These are phyloP conservation scores for Crematogaster levior DNA, from an alignment of 2,888 invertebrate genomes.

Conservation along the genomic window DNA sequence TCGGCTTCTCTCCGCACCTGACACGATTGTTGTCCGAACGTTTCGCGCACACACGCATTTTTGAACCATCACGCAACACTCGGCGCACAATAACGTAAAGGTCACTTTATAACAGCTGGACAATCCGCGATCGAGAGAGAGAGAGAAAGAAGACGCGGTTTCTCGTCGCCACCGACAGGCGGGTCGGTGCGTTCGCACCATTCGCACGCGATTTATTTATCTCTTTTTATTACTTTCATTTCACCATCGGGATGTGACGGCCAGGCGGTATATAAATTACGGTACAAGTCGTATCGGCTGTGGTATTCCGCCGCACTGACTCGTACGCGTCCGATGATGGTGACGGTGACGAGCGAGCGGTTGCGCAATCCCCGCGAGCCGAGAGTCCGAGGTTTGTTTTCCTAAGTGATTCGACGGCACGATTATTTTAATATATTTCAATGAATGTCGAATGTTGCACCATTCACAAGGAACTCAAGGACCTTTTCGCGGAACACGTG, in stretches of 20 bases:
- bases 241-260: constrained; percentile 54
- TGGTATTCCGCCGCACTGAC: constrained; percentile 52
- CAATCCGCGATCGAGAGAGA: constrained; percentile 37
- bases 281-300: constrained; percentile 53
- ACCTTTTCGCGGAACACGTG: constrained; percentile 9
- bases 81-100: constrained; percentile 50
- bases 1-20: constrained; percentile 20
- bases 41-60: constrained; percentile 37
- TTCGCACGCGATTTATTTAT: constrained; percentile 43
- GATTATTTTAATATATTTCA: constrained; percentile 61
- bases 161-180: constrained; percentile 25
- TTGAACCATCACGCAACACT: constrained; percentile 46
- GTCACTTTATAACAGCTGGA: constrained; percentile 41
- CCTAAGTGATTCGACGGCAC: constrained; percentile 68
- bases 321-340: constrained; percentile 53
- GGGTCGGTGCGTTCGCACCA: constrained; percentile 16
- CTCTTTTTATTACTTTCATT: constrained; percentile 60
- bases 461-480: constrained; percentile 41
- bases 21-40: constrained; percentile 6
- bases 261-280: constrained; percentile 69
- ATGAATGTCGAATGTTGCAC: constrained; percentile 53
- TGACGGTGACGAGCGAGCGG: constrained; percentile 52
- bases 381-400: constrained; percentile 67
- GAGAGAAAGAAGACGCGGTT: background rate
- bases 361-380: constrained; percentile 65